phyloP scores from a whole-genome alignment of 2,888 invertebrate species.

The Siphlonurus alternatus region DNA sequence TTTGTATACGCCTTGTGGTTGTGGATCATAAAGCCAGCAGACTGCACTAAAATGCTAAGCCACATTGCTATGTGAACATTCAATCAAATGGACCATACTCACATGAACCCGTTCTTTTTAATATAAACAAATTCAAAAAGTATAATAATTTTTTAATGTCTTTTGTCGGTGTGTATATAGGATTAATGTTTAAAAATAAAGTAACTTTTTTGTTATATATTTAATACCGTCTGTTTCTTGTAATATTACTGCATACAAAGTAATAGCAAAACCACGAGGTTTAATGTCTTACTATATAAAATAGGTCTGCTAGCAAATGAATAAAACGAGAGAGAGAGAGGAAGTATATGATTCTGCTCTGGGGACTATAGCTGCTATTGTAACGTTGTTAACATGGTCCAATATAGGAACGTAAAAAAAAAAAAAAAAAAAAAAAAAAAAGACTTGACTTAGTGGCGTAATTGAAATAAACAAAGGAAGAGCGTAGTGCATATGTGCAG shows the following conservation, averaged over 20 bases:
- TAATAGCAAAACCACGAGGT: neutral
- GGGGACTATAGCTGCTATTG: neutral
- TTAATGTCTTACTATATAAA: neutral
- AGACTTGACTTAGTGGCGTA: neutral
- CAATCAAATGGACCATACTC: too few species aligned
- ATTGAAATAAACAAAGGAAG: neutral
- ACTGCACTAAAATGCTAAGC: too few species aligned
- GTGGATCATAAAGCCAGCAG: too few species aligned
- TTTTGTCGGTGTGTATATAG: neutral
- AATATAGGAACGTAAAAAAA: neutral
- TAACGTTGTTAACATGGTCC: neutral
- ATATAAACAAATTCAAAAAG: too few species aligned
- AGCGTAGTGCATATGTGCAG: neutral
- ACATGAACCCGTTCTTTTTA: too few species aligned
- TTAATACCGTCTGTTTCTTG: too few species aligned
- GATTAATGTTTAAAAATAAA: neutral
- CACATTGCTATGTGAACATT: too few species aligned
- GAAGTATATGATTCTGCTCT: neutral
- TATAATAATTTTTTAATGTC: neutral
- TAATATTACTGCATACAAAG: neutral
- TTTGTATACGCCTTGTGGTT: too few species aligned
- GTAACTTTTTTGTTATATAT: too few species aligned
- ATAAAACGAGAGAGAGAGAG: neutral
- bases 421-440: neutral
- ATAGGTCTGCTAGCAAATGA: too few species aligned